Base-by-base conservation (phyloP, 2,888 invertebrate species). In the Clostera curtula region DNA sequence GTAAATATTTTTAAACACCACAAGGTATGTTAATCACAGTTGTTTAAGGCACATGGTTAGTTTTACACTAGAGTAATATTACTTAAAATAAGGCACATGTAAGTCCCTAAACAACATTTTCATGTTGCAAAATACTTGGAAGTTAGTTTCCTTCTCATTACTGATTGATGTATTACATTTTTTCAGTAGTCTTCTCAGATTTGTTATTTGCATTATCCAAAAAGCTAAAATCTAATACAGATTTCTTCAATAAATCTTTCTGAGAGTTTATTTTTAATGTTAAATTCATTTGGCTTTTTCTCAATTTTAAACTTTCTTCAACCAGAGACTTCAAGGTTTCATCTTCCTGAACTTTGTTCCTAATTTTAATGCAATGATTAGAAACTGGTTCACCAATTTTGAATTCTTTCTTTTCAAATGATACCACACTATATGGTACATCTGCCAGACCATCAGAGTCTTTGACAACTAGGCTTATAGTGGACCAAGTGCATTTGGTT, bases 321-420 rank as follows among this genome's bases (percentile, higher is more conserved):
- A 85, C 66, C 1, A 85, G 58, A n/a, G 73, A 70, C 43, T 67
- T 72, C 1, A 84, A 49, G 22, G 56, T 52, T 12, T 69, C 67
- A 50, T 75, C 69, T 14, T 68, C 61, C 19, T 63, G 44, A 6
- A 52, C 27, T 34, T 49, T 56, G 22, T 61, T 63, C 5, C 44
- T 29, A 23, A 65, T 42, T 42, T 69, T 68, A 27, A 66, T 57
- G 28, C 63, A 64, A 34, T 71, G 67, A 18, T 59, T 67, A 0
- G 80, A 69, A 1, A 82, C 76, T 1, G 72, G 50, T 32, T 76
- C 74, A n/a, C 83, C 84, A 35, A 85, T 68, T 42, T 75, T 79
- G 40, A 84, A 83, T 33, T 80, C 75, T 40, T 66, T 65, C 38
- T 83, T 80, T 27, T 80, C 72, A 45, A 73, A 76, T n/a, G 79